A percentile compares a stretch with the other conserved stretches of the same genome.
Evolutionary conservation across 2,888 invertebrate species (phyloP).

Genomic region (Ophion ellenae): DNA sequence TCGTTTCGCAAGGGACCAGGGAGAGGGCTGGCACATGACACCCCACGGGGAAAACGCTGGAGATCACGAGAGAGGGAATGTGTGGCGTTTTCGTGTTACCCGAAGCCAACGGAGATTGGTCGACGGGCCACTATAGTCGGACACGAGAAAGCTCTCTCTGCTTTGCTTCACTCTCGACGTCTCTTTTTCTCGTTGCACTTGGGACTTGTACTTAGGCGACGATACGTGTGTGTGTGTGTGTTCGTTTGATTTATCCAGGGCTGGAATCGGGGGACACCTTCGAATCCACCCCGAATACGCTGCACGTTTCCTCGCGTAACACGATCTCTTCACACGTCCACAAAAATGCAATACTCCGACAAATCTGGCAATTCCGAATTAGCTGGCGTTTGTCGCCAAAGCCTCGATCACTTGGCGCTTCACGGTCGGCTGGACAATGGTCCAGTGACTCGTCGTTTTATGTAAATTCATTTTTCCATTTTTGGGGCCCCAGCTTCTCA

Average conservation of each 20-base stretch:
- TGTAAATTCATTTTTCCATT: too few species aligned
- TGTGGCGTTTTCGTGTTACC: slow-evolving; percentile 53
- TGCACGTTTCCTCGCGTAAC: slow-evolving; percentile 31
- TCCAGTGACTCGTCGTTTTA: too few species aligned
- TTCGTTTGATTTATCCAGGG: slow-evolving; percentile 47
- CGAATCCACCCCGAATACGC: slow-evolving; percentile 37
- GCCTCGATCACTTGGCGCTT: neutral
- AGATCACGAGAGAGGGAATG: slow-evolving; percentile 34
- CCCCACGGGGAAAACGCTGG: slow-evolving; percentile 43
- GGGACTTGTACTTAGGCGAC: neutral
- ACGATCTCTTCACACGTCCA: neutral
- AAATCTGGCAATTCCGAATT: slow-evolving; percentile 27
- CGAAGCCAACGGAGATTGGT: slow-evolving; percentile 74
- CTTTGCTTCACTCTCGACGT: slow-evolving; percentile 69
- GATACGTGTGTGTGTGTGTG: slow-evolving; percentile 17
- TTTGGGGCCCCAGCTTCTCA: too few species aligned
- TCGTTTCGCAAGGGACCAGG: slow-evolving; percentile 52
- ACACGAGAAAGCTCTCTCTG: slow-evolving; percentile 82
- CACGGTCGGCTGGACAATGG: too few species aligned
- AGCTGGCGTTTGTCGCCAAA: neutral
- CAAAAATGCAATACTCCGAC: neutral
- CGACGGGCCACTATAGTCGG: slow-evolving; percentile 74
- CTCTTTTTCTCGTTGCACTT: slow-evolving; percentile 26
- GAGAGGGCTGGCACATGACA: slow-evolving; percentile 52
- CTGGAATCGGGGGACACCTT: slow-evolving; percentile 43